Base-by-base conservation (phyloP, 2,113 vertebrate genomes). In the Columbina picui region DNA sequence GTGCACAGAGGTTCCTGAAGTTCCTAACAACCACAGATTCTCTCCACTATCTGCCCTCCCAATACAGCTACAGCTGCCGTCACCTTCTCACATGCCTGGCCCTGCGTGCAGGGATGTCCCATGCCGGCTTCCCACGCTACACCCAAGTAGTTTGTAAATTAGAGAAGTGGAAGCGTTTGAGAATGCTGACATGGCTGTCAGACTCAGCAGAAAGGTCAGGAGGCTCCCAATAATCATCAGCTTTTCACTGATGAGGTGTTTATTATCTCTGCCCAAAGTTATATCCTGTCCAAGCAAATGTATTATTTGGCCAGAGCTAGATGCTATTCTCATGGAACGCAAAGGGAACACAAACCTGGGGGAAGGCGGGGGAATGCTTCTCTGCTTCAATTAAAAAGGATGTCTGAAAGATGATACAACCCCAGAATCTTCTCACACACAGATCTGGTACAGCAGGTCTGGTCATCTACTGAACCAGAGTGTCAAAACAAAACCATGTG, bases 171-270 rank as follows among this genome's bases (percentile, higher is more conserved):
- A 69, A 92, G 73, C 68, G 27, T 74, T 61, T 89, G 79, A 92
- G 80, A 87, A 91, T 64, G 71, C 29, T 80, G 82, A 84, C 50
- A 73, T 3, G 38, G 87, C 78, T 77, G 55, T 77, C 26, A 73
- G 55, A 60, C 39, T 45, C 59, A 57, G 50, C 39, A 95, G 67
- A 96, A 96, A 94, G 81, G 91, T 94, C 95, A 97, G 55, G 67
- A 95, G 71, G 90, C 93, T 96, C 68, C 52, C 91, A 91, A 59
- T 70, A 94, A 95, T 45, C 82, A 94, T 43, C 91, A 95, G 75
- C 87, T 96, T 92, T 83, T 93, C 87, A 87, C 91, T 93, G 91
- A 91, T 84, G 79, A 96, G 75, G 78, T 93, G 94, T 95, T 95
- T 96, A 95, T 91, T 94, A 77, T 68, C 75, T 74, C 90, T 93